phyloP scores from a whole-genome alignment of 2,888 invertebrate species.

The Drosophila ustulata region DNA sequence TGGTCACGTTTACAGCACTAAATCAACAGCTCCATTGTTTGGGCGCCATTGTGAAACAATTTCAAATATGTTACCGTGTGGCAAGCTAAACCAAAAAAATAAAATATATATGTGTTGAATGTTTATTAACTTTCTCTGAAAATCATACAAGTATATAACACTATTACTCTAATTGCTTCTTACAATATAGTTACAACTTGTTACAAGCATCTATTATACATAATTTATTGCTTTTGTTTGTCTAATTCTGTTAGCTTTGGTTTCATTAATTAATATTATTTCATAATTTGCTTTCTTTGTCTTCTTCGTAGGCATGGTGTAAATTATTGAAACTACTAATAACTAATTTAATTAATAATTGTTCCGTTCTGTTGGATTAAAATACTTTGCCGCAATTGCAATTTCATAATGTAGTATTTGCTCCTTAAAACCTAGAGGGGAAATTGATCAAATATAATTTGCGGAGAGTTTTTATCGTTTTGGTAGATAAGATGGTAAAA shows the following conservation, averaged over 20 bases:
- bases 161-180: constrained; percentile 70
- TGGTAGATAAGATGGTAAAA: constrained; percentile 35
- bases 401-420: constrained; percentile 39
- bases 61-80: constrained; percentile 3
- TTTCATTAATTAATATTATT: constrained; percentile 42
- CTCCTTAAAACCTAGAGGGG: constrained; percentile 41
- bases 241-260: constrained; percentile 65
- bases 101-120: constrained; percentile 20
- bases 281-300: constrained; percentile 13
- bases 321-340: constrained; percentile 80
- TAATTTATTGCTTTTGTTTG: constrained; percentile 66
- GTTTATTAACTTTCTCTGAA: constrained; percentile 73
- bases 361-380: constrained; percentile 62
- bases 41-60: not conserved
- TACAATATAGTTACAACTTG: constrained; percentile 66
- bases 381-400: constrained; percentile 49
- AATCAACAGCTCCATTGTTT: not conserved
- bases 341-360: constrained; percentile 66
- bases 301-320: constrained; percentile 59
- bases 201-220: constrained; percentile 64
- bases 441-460: constrained; percentile 47
- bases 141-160: constrained; percentile 65
- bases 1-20: not conserved
- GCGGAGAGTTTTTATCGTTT: constrained; percentile 32
- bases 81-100: too few species aligned